Percentiles rank a stretch among this genome's conserved stretches.
These are phyloP conservation scores for Pararge aegeria DNA, from an alignment of 1,140 invertebrate genomes.

Conservation along the genomic window DNA sequence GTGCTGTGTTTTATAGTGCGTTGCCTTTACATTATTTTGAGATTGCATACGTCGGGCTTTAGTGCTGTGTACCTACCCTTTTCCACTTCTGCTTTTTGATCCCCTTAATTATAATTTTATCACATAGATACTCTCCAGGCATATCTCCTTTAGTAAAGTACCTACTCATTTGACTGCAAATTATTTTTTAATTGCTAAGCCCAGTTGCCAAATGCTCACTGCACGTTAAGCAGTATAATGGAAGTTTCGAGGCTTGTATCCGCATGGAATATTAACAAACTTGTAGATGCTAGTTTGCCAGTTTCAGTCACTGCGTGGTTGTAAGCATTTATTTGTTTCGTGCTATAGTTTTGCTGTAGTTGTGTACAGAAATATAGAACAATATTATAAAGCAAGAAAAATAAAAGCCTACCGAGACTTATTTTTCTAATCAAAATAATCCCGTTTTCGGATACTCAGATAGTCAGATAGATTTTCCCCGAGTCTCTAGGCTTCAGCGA, in stretches of 20 bases:
- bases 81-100: too few species aligned
- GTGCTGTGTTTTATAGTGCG: too few species aligned
- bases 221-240: conserved; percentile 6
- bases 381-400: background rate
- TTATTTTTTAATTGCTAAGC: background rate
- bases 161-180: background rate
- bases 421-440: background rate
- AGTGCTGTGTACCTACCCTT: too few species aligned
- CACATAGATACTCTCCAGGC: too few species aligned
- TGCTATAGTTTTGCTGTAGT: background rate
- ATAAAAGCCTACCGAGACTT: background rate
- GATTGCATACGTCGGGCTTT: too few species aligned
- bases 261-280: conserved; percentile 11
- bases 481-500: background rate
- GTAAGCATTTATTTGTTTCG: background rate
- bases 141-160: too few species aligned
- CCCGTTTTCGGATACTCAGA: background rate
- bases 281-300: background rate
- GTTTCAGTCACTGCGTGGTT: background rate
- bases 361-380: background rate
- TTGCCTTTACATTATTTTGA: too few species aligned
- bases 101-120: too few species aligned
- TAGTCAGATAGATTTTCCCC: background rate
- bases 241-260: conserved; percentile 9
- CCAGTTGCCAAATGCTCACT: background rate